Conservation (phyloP, 2,113 vertebrate species). For the Xiphophorus couchianus region DNA sequence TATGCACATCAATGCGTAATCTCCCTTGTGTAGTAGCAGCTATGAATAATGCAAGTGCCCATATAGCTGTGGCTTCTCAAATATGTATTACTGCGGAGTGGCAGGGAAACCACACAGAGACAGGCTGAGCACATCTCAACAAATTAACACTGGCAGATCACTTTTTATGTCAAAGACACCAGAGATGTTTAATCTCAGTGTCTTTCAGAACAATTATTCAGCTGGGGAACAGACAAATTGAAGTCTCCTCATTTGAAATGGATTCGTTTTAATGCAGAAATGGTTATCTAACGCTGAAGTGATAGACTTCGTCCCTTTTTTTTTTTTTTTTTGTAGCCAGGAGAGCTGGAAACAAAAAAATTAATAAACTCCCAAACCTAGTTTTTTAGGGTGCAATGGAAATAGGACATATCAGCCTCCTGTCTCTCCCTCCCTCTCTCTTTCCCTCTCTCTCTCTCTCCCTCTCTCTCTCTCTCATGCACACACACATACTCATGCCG, state of each 20-base stretch:
- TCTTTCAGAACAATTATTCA: constrained; percentile 57
- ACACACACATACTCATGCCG: background rate
- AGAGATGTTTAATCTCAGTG: constrained; percentile 52
- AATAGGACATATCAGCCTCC: constrained; percentile 55
- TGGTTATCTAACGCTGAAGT: constrained; percentile 16
- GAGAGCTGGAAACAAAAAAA: constrained; percentile 45
- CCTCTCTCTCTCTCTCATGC: constrained; percentile 6
- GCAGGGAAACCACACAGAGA: constrained; percentile 37
- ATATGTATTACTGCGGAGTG: constrained; percentile 45
- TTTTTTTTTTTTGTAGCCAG: constrained; percentile 3
- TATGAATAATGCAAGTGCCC: constrained; percentile 69
- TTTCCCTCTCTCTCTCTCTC: background rate
- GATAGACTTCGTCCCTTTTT: constrained; percentile 18
- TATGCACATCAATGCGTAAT: constrained; percentile 68
- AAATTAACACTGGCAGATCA: constrained; percentile 54
- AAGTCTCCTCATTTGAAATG: constrained; percentile 37
- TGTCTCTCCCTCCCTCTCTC: constrained; percentile 14
- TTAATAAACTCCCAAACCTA: constrained; percentile 48
- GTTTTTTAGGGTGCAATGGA: constrained; percentile 30
- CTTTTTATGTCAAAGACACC: constrained; percentile 52
- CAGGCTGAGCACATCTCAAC: constrained; percentile 30
- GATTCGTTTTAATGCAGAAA: constrained; percentile 43
- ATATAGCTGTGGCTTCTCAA: constrained; percentile 45
- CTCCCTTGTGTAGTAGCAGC: constrained; percentile 29
- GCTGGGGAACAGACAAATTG: constrained; percentile 46